Evolutionary conservation across 1,140 invertebrate genomes (phyloP), one percentile per base, ranked within the genome.

Genomic region (Bombus fervidus): DNA sequence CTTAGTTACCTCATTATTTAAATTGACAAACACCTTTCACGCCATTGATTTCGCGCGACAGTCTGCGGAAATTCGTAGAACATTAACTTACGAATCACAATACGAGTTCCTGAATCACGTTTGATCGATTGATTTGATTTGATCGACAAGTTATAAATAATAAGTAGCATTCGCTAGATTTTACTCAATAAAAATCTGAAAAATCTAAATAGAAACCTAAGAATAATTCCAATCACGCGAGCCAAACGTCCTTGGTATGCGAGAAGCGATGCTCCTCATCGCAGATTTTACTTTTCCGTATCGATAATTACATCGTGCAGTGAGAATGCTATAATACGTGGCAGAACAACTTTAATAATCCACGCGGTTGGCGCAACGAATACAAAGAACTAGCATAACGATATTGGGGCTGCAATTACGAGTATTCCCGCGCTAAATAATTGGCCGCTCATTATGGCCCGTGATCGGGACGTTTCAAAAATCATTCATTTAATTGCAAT

Each of bases 401-500:
- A 43, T 71, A 79, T 59, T 43, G 68, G 15, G 66, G 34, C 25
- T 37, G 31, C 68, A 85, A 80, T 85, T 80, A 53, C 18, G 47
- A 53, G 18, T 53, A 80, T 80, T 80, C 57, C 41, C 31, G 13
- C 3, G 59, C n/a, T 12, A n/a, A n/a, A 28, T 13, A 31, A 41
- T 57, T 37, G 43, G 18, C n/a, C 39, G n/a, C 83, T 80, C 68
- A 71, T 80, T 85, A 79, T 28, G 25, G 13, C 41, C 28, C n/a
- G 80, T 64, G 15, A 34, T 9, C 71, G 41, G 80, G 12, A 47
- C 39, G 41, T 64, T 59, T 47, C 64, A 72, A 73, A 80, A 85
- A 80, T 25, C 53, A 53, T 53, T 13, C 68, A 41, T 72, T 80
- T 80, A 62, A 85, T 85, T 85, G 76, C 77, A 85, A 72, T 80